Percentiles rank a stretch among this genome's conserved stretches.
These are phyloP conservation scores for Apeira syringaria DNA, from an alignment of 2,888 invertebrate genomes.

Conservation along the genomic window DNA sequence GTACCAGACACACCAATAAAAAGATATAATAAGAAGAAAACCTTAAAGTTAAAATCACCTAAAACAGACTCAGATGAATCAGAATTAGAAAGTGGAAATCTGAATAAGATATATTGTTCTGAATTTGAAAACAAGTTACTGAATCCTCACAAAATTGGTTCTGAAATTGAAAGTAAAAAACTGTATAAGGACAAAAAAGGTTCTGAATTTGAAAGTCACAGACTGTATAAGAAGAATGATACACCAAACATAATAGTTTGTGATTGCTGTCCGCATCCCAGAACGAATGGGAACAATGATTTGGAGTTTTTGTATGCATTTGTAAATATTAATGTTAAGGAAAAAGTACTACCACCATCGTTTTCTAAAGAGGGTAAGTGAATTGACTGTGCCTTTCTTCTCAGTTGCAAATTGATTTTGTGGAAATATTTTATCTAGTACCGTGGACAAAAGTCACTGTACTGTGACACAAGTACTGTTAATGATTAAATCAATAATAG, in stretches of 20 bases:
- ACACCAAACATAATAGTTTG: slow-evolving; percentile 35
- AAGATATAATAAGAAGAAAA: slow-evolving; percentile 19
- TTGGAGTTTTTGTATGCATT: slow-evolving; percentile 71
- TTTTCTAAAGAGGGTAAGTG: slow-evolving; percentile 70
- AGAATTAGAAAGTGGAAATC: slow-evolving; percentile 3
- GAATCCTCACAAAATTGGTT: slow-evolving; percentile 1
- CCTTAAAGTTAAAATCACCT: slow-evolving; percentile 21
- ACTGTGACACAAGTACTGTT: too few relatives aligned
- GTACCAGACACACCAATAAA: slow-evolving; percentile 25
- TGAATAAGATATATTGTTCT: slow-evolving; percentile 1
- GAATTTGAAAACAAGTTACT: slow-evolving; percentile 8
- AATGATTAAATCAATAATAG: too few relatives aligned
- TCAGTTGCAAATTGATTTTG: too few relatives aligned
- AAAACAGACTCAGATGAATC: slow-evolving; percentile 11
- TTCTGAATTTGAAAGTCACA: slow-evolving; percentile 18
- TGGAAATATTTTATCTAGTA: too few relatives aligned
- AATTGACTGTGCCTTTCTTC: too few relatives aligned
- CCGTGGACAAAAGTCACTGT: too few relatives aligned
- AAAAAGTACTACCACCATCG: slow-evolving; percentile 61
- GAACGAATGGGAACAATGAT: slow-evolving; percentile 35
- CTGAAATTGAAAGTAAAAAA: slow-evolving; percentile 4
- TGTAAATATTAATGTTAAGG: slow-evolving; percentile 65
- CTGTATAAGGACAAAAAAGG: not conserved
- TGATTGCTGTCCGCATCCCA: slow-evolving; percentile 45
- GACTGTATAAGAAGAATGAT: slow-evolving; percentile 3